These are phyloP conservation scores for Otocyon megalotis DNA, from an alignment of 2,113 vertebrate genomes.

Conservation along the genomic window DNA sequence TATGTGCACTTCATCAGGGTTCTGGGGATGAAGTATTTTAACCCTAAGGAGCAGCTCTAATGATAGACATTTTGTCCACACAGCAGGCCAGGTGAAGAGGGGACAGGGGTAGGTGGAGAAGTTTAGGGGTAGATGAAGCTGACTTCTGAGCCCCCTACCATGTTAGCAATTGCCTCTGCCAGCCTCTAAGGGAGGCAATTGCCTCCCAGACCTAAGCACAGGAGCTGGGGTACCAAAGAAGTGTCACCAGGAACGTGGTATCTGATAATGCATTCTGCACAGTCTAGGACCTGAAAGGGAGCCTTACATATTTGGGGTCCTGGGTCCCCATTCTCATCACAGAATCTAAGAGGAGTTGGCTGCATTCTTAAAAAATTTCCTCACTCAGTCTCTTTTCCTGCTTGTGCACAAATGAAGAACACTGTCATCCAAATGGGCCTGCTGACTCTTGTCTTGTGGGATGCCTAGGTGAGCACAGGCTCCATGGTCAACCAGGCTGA, in stretches of 20 bases:
- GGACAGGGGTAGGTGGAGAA: neutral
- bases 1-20: neutral
- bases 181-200: neutral
- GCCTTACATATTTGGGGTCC: neutral
- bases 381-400: neutral
- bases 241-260: neutral
- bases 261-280: neutral
- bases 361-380: neutral
- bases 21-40: neutral
- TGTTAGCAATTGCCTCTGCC: neutral
- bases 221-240: too few species aligned
- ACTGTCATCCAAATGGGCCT: neutral
- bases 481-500: neutral
- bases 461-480: neutral
- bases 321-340: neutral
- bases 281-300: neutral
- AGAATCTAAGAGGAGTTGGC: neutral
- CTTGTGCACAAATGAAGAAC: neutral
- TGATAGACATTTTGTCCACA: neutral
- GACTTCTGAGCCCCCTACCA: neutral
- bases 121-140: neutral
- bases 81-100: neutral
- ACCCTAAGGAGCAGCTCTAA: neutral
- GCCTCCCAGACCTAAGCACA: neutral
- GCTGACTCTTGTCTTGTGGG: neutral